Evolutionary conservation across 2,113 vertebrate species (phyloP).

Genomic region (Scatophagus argus): DNA sequence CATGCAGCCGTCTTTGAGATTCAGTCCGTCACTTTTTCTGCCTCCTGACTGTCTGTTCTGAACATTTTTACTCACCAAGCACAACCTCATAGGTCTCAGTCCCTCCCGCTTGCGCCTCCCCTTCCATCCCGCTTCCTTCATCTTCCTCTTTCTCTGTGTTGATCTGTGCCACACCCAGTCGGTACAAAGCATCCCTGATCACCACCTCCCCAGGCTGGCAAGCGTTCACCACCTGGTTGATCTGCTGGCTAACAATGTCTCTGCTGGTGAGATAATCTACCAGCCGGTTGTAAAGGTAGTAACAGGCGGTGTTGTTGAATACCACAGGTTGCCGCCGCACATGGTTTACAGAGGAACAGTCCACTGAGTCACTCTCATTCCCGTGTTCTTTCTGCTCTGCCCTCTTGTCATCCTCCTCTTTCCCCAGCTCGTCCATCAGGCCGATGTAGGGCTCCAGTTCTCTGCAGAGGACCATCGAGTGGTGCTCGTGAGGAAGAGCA

Average conservation of each 20-base stretch:
- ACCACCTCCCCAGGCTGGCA: constrained; percentile 97
- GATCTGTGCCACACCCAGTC: constrained; percentile 96
- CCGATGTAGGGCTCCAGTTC: constrained; percentile 89
- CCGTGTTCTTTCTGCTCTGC: constrained; percentile 12
- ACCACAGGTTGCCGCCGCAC: constrained; percentile 80
- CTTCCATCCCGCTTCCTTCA: constrained; percentile 68
- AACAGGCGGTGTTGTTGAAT: constrained; percentile 94
- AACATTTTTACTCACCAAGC: constrained; percentile 32
- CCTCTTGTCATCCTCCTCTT: constrained; percentile 22
- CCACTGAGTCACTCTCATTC: constrained; percentile 11
- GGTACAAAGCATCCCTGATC: constrained; percentile 94
- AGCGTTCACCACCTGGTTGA: constrained; percentile 90
- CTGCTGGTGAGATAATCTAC: constrained; percentile 95
- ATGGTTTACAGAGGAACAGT: constrained; percentile 20
- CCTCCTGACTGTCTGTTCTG: background rate
- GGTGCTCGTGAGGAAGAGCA: constrained; percentile 77
- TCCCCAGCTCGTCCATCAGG: constrained; percentile 76
- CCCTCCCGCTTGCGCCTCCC: constrained; percentile 69
- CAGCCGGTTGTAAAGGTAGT: constrained; percentile 98
- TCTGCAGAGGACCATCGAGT: constrained; percentile 87
- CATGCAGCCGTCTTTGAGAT: background rate
- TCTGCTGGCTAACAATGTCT: constrained; percentile 94
- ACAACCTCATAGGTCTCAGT: constrained; percentile 72
- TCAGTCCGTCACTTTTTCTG: background rate
- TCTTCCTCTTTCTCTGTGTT: constrained; percentile 88